Base-by-base conservation (phyloP, 2,888 invertebrate genomes). In the Drosophila melanosoma region DNA sequence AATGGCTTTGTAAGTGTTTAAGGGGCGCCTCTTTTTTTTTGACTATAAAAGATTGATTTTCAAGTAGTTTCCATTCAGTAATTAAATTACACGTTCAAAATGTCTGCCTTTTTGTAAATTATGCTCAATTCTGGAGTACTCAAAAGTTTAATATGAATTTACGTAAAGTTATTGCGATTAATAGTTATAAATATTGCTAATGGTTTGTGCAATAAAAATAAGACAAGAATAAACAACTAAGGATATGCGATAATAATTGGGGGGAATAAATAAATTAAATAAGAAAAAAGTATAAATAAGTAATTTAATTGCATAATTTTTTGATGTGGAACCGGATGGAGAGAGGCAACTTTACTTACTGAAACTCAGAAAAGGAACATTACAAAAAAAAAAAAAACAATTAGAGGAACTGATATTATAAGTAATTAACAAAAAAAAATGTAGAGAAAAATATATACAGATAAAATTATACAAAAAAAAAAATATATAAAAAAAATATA, bases 1-100 rank as follows among this genome's bases (percentile, higher is more conserved):
- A 38, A 35, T 29, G 56, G 45, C 42, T 38, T 48, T 33, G 53
- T 26, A 69, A 45, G 69, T 66, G 56, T 38, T 56, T n/a, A 26
- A 26, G n/a, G n/a, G n/a, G 17, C 29, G 51, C 51, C 15, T 23
- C 23, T 17, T 36, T 17, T 36, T 17, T 33, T 32, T 15, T 36
- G 7, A 15, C 20, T 26, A 32, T 26, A 38, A 20, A 57, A 33
- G 38, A 56, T 67, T 70, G 57, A 17, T 26, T 67, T 26, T 36
- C 45, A 38, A 36, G 38, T 15, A 38, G 23, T 29, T 49, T 33
- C n/a, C 23, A 17, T 51, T 12, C 42, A 35, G 62, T 58, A 62
- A 62, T 59, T 32, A 26, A 68, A 58, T 40, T 32, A 40, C 29
- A 40, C 32, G 1, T 11, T 3, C n/a, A 26, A 51, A 11, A 17